Conservation (phyloP, 2,113 vertebrate genomes). For the Indicator maculatus region DNA sequence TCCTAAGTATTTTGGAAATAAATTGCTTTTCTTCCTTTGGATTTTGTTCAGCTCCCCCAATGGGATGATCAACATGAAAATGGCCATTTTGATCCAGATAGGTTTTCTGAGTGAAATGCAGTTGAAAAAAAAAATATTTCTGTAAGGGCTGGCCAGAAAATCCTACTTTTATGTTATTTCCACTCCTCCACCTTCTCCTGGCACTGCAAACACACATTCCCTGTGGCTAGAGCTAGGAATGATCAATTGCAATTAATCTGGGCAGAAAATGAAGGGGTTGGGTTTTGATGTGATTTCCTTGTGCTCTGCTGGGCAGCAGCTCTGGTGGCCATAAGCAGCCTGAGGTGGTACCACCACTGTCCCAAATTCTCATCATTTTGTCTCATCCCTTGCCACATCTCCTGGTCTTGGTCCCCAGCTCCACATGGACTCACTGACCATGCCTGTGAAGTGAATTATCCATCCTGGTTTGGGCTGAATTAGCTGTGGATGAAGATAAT, state of each 20-base stretch:
- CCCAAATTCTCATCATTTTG: background rate
- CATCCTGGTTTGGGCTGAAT: background rate
- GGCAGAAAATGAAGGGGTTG: conserved; percentile 15
- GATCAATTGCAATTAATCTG: conserved; percentile 30
- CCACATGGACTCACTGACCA: rapidly evolving
- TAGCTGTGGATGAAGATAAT: background rate
- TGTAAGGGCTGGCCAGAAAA: background rate
- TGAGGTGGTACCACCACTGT: background rate
- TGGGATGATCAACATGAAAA: background rate
- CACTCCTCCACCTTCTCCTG: conserved; percentile 11
- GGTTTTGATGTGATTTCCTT: conserved; percentile 2
- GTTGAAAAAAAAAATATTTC: conserved; percentile 7
- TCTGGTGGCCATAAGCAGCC: background rate
- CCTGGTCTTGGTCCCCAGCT: background rate
- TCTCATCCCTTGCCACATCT: background rate
- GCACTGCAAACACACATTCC: background rate
- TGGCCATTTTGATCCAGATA: background rate
- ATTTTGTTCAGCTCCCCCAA: background rate
- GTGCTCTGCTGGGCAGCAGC: conserved; percentile 22
- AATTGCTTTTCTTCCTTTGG: background rate
- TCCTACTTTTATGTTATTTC: conserved; percentile 16
- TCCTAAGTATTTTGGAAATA: conserved; percentile 21
- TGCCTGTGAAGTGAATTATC: background rate
- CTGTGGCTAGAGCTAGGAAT: background rate
- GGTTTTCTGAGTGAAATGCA: conserved; percentile 28